Base-by-base conservation (phyloP, 2,113 vertebrate species). In the Hassar affinis region DNA sequence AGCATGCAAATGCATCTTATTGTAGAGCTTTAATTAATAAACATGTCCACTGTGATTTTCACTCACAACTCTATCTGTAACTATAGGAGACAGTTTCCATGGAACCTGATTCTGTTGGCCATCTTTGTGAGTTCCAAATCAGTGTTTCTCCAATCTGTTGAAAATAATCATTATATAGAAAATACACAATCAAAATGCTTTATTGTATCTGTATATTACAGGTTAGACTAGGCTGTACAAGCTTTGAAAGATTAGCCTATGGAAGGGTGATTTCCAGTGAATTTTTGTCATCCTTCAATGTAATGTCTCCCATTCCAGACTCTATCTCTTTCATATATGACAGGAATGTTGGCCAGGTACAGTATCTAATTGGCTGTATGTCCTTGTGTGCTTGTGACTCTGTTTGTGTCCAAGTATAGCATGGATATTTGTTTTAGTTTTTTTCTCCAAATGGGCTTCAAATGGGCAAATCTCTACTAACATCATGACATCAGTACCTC, bases 241-340 rank as follows among this genome's bases (percentile, higher is more conserved):
- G 2, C 25, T 11, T 12, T 61, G n/a, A 27, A 3, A 27, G 25
- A n/a, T 27, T 12, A 12, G 10, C 2, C 25, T 61, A 27, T 27
- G 56, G 22, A 61, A 61, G 30, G 59, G 59, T 4, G 15, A 30
- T 62, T 69, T 66, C 62, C 30, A 6, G 22, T 49, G 42, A 27
- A 51, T 2, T 9, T 0, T 54, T 35, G 18, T 25, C 30, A 78
- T 14, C 27, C 59, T 59, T 78, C 6, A 30, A 15, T 81, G 14
- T 77, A 22, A 64, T 84, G 7, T 90, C 6, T 89, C 49, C 30
- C 82, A 0, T 92, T 91, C 20, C 90, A 99, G 97, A 98, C 97
- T 0, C 93, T 98, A 69, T 97, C 97, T 57, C 95, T 99, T 92
- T 95, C 96, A 83, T 98, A 98, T 92, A 95, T 98, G 93, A 98